Base-by-base conservation (phyloP, 2,888 invertebrate genomes). In the Lycaena phlaeas region DNA sequence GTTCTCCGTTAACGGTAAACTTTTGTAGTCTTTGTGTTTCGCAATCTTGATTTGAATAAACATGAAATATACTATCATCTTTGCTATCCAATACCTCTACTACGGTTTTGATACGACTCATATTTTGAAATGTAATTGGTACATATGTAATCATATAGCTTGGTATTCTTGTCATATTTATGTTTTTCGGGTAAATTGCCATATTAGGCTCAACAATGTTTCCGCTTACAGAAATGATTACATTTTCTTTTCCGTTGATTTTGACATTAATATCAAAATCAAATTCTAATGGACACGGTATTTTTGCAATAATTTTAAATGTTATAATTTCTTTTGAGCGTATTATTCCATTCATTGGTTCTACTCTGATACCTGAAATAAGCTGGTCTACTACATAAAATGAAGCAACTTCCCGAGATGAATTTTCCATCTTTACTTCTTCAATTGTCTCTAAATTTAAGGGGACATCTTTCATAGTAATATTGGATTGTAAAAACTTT, bases 301-400 rank as follows among this genome's bases (percentile, higher is more conserved):
- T 73, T 64, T 82, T 75, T 3, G 75, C 61, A 39, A 58, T 61
- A 31, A 88, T 67, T 41, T 74, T 66, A 50, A 86, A 85, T 9
- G 67, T 63, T 30, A 88, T 64, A 18, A 74, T 68, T 54, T 74
- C 74, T 58, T 85, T 85, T 9, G 86, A 82, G 9, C 84, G 67
- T 41, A 89, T 81, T 1, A 52, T 66, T 15, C 89, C 89, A 43
- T 46, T 57, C 56, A 68, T 64, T 1, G 89, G 89, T 50, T 79
- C 66, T 37, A 89, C 68, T 42, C 45, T 64, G 49, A 87, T 69
- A 36, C 85, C 77, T 36, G 78, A 77, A 37, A 78, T 64, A 9
- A 74, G 54, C 1, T 85, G 85, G 34, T 88, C 67, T 22, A 85
- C 64, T 55, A 88, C 85, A 36, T 74, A 58, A 63, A 86, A 87